Evolutionary conservation across 2,113 vertebrate genomes (phyloP).

Genomic region (Anhinga anhinga): DNA sequence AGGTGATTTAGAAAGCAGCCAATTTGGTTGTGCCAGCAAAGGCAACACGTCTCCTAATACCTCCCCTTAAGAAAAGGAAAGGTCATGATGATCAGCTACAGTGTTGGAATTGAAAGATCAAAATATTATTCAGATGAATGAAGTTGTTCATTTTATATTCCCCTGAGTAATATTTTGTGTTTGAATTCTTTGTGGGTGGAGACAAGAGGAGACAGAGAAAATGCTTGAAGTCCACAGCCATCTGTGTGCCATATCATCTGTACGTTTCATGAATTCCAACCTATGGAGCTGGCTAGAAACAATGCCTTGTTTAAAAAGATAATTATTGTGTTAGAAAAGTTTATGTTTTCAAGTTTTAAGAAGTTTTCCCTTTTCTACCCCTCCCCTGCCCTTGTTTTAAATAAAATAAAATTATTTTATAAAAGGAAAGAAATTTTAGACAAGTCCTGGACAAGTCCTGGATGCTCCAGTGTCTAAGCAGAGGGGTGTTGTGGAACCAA

Average conservation of each 20-base stretch:
- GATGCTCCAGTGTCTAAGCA: not conserved
- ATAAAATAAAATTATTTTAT: not conserved
- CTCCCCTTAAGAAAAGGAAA: not conserved
- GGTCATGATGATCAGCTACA: not conserved
- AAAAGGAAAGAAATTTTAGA: not conserved
- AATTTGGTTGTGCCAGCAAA: not conserved
- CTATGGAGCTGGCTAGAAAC: not conserved
- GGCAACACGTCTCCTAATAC: not conserved
- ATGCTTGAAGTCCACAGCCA: not conserved
- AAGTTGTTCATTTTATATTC: not conserved
- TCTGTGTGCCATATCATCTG: not conserved
- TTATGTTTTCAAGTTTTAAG: not conserved
- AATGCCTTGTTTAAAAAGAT: not conserved
- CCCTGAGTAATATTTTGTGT: not conserved
- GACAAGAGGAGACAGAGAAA: not conserved
- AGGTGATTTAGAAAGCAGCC: not conserved
- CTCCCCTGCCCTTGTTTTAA: not conserved
- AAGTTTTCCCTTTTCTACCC: not conserved
- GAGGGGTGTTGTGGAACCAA: not conserved
- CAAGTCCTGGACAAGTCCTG: rapidly evolving
- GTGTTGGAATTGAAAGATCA: not conserved
- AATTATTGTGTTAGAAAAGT: not conserved
- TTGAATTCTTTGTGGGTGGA: not conserved
- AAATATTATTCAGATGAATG: not conserved
- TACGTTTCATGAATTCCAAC: not conserved